Base-by-base conservation (phyloP, 2,888 invertebrate genomes). In the Drosophila multiciliata region DNA sequence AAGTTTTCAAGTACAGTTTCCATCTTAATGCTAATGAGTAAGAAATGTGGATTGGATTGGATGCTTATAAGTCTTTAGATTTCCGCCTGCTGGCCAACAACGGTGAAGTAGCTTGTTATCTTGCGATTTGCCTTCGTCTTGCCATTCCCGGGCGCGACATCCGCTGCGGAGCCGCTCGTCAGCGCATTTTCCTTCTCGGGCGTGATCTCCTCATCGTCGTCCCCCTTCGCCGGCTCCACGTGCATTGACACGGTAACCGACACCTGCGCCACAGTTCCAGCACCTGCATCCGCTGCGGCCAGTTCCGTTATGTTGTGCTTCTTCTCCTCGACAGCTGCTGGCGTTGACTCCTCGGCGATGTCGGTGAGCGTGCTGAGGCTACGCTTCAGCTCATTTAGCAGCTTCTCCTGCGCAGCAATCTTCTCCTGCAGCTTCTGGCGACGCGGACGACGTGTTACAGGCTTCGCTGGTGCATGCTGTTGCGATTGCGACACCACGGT, bases 241-340 rank as follows among this genome's bases (percentile, higher is more conserved):
- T 91, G 92, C 92, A 92, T 90, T 15, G 91, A 92, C 5, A 91
- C 88, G 0, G 91, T 91, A 3, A 91, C 90, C 26, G 92, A 90
- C 0, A 91, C 78, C 55, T 82, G 87, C 7, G 84, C 58, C 17
- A 40, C 69, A 8, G 60, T 38, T n/a, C 64, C 72, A 33, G 60
- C 75, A 3, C 81, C 81, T 4, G 83, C 86, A 45, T 80, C 80
- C 4, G 70, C 72, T 1, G 89, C 82, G 8, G 83, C 66, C 53
- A 83, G 9, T 29, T 73, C 65, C 8, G n/a, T 29, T n/a, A 63
- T 32, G 20, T 64, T 65, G 23, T 60, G 57, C 49, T 87, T 78
- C 54, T 17, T 38, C 54, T 17, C 36, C 11, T 75, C 78, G 0
- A 8, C 20, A 12, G 33, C 8, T 8, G 26, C 40, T n/a, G 64